Conservation (phyloP, 1,140 invertebrate genomes). For the Philotrypesis tridentata region DNA sequence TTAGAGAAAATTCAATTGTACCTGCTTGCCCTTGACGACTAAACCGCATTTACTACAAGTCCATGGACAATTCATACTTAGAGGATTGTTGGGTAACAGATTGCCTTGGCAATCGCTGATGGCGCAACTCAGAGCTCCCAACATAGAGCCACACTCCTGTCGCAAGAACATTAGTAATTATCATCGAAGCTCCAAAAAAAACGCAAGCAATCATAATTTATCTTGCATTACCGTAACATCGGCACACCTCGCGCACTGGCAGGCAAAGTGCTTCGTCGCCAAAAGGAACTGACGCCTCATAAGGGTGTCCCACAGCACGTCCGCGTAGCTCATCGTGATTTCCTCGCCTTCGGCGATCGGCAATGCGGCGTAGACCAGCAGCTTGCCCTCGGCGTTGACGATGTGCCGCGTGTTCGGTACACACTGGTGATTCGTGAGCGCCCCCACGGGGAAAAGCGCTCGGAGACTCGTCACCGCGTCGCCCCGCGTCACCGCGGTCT, state of each 20-base stretch:
- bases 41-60: constrained; percentile 57
- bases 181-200: background rate
- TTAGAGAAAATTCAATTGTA: constrained; percentile 42
- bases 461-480: constrained; percentile 75
- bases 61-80: constrained; percentile 57
- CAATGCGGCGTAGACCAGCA: constrained; percentile 78
- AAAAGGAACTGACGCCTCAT: constrained; percentile 79
- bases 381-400: constrained; percentile 76
- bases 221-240: constrained; percentile 77
- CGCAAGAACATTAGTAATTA: background rate
- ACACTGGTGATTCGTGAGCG: constrained; percentile 85
- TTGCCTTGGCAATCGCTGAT: constrained; percentile 56
- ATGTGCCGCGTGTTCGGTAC: constrained; percentile 82
- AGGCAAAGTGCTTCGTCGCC: constrained; percentile 84
- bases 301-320: constrained; percentile 82
- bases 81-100: constrained; percentile 56
- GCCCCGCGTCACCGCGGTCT: constrained; percentile 72
- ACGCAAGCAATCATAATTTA: background rate
- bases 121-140: constrained; percentile 64
- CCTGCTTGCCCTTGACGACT: constrained; percentile 58
- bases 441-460: constrained; percentile 83
- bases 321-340: constrained; percentile 83
- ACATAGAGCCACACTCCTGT: constrained; percentile 62
- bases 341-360: constrained; percentile 79
- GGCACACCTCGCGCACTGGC: constrained; percentile 80